Percentiles rank a stretch among this genome's conserved stretches.
Evolutionary conservation across 2,797 vertebrate genomes (phyloP).

Genomic region (Sorex maritimensis): DNA sequence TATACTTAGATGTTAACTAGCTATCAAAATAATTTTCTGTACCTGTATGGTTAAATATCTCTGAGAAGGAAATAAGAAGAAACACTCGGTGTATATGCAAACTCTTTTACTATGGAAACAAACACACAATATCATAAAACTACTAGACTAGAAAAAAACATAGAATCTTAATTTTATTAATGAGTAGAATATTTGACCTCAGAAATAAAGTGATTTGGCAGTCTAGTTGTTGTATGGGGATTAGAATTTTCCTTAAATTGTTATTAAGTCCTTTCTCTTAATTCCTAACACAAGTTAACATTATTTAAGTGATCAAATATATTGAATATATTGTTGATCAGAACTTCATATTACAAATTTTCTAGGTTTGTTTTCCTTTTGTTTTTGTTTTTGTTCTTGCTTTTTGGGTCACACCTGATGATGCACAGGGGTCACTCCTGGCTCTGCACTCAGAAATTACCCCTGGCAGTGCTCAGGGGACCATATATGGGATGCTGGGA

Average conservation of each 20-base stretch:
- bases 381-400: too few species aligned
- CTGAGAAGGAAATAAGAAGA: conserved; percentile 42
- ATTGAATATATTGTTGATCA: not conserved
- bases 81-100: not conserved
- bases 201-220: not conserved
- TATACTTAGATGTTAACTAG: not conserved
- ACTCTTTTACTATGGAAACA: not conserved
- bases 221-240: not conserved
- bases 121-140: not conserved
- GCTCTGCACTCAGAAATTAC: too few species aligned
- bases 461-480: too few species aligned
- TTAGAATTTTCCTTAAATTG: not conserved
- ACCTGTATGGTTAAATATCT: conserved; percentile 14
- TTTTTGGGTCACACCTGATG: too few species aligned
- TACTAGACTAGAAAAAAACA: not conserved
- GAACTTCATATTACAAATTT: not conserved
- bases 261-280: not conserved
- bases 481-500: too few species aligned
- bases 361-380: not conserved
- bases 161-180: conserved; percentile 28
- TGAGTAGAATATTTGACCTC: not conserved
- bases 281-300: conserved; percentile 27
- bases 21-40: not conserved
- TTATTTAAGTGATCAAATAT: not conserved
- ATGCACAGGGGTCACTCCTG: too few species aligned